These are phyloP conservation scores for Calonectris borealis DNA, from an alignment of 2,113 vertebrate species.

Conservation along the genomic window DNA sequence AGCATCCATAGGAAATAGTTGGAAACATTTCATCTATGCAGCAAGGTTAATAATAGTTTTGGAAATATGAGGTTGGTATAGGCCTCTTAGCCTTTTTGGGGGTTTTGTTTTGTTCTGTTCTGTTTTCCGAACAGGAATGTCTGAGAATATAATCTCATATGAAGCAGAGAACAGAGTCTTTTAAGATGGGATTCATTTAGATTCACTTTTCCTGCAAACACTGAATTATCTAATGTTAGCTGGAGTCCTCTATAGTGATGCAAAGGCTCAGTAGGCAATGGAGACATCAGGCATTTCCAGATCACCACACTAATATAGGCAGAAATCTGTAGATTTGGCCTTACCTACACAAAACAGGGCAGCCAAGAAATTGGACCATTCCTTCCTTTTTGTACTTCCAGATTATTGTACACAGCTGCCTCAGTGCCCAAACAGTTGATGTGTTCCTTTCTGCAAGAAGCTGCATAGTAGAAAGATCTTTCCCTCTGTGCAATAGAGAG, in stretches of 20 bases:
- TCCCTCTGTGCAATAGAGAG: fast-evolving
- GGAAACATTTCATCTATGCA: neutral
- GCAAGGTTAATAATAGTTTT: neutral
- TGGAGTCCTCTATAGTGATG: neutral
- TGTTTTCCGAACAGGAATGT: neutral
- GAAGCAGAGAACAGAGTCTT: neutral
- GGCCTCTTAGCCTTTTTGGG: neutral
- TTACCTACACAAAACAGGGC: neutral
- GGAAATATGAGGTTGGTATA: neutral
- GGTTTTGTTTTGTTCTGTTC: neutral
- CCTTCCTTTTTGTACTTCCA: neutral
- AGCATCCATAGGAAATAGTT: neutral
- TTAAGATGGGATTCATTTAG: neutral
- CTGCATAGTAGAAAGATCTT: neutral
- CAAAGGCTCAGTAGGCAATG: neutral
- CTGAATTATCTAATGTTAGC: neutral
- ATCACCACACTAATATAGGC: neutral
- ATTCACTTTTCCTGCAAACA: neutral
- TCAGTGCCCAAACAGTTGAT: neutral
- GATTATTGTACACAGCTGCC: neutral
- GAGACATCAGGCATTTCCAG: neutral
- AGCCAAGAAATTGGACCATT: neutral
- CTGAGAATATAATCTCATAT: neutral
- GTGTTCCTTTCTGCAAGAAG: neutral
- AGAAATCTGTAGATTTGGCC: neutral